Conservation (phyloP, 2,113 vertebrate species). For the Tyto alba region DNA sequence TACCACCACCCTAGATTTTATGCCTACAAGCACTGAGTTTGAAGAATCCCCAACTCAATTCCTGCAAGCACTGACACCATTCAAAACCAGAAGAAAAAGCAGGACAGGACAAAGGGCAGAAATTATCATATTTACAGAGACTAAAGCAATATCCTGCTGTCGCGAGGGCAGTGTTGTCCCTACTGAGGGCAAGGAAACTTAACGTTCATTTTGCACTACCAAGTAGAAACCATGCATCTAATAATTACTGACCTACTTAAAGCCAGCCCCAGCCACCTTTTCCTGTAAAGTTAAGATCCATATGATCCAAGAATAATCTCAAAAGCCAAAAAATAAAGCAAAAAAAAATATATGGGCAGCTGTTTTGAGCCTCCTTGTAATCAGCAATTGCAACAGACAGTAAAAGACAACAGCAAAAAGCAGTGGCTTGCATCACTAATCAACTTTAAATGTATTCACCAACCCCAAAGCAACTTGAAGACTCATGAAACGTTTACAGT, state of each 20-base stretch:
- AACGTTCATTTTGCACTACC: background rate
- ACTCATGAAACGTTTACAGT: background rate
- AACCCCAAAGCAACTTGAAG: background rate
- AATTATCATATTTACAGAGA: background rate
- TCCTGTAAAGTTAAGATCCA: background rate
- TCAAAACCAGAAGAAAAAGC: background rate
- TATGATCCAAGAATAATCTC: background rate
- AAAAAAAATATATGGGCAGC: background rate
- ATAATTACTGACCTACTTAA: constrained; percentile 31
- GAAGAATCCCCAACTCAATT: background rate
- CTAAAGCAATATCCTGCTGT: background rate
- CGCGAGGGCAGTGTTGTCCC: background rate
- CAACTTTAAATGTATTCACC: background rate
- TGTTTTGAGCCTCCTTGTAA: background rate
- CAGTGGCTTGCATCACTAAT: background rate
- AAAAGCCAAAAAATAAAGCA: background rate
- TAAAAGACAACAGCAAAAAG: background rate
- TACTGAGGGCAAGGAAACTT: background rate
- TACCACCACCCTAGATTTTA: background rate
- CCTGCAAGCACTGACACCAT: background rate
- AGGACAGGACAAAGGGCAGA: background rate
- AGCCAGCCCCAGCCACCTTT: background rate
- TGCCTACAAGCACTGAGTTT: background rate
- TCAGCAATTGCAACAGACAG: background rate
- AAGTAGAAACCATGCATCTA: background rate